Base-by-base conservation (phyloP, 1,140 invertebrate genomes). In the Bombus picipes region DNA sequence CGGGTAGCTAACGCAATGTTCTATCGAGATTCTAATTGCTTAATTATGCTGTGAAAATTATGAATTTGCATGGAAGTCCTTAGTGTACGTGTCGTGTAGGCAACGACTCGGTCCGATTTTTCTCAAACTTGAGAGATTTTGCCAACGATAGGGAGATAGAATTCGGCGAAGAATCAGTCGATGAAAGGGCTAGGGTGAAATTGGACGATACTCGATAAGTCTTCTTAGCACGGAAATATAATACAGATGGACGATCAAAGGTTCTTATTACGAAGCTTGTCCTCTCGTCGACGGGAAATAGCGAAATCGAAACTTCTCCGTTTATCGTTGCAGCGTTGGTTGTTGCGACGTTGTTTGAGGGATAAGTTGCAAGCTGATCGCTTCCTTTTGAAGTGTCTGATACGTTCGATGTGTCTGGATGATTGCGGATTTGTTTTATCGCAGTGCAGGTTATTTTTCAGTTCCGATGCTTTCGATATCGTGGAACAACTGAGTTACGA, bases 181-280 rank as follows among this genome's bases (percentile, higher is more conserved):
- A 53, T 8, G 18, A 22, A 53, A 53, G 5, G 47, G 15, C 47
- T 1, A 47, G 15, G 59, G 10, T n/a, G 3, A 65, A n/a, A 18
- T 22, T 41, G n/a, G 13, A 39, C 39, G 53, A 62, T 39, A 28
- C n/a, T 22, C 53, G n/a, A 59, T 65, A 41, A 65, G 70, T 37
- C 1, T 28, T 28, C 34, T 41, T 72, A 47, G 53, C 13, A 22
- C 18, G n/a, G 34, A 34, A 43, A 73, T 37, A 65, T 43, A 62
- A 53, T 62, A 81, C 47, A 43, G 43, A 59, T 81, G 15, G 34
- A 3, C 34, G 32, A 81, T 37, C 43, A 34, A 65, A 65, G 28
- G 10, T 71, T 43, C 43, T 81, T 81, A 72, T 81, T 32, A 10
- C 53, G 18, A n/a, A 37, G n/a, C 34, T 62, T 81, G 79, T 57